These are phyloP conservation scores for Fragum sueziense DNA, from an alignment of 2,888 invertebrate species.

Conservation along the genomic window DNA sequence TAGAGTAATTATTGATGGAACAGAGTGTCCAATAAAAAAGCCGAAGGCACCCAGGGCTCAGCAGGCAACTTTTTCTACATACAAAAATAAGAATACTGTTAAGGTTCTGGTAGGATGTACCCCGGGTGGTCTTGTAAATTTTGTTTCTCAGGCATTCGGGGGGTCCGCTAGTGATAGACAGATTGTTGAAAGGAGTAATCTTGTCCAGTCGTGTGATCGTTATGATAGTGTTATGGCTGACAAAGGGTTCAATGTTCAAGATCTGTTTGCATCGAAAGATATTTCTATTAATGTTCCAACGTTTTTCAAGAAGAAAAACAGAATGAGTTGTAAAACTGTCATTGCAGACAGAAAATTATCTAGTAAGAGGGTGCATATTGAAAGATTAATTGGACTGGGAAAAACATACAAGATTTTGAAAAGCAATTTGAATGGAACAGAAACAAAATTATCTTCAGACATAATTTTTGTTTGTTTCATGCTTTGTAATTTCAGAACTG, in stretches of 20 bases:
- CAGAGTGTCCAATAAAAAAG: constrained; percentile 59
- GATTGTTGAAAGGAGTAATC: constrained; percentile 52
- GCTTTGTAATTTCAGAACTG: constrained; percentile 54
- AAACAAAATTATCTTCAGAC: constrained; percentile 49
- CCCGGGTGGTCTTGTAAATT: constrained; percentile 54
- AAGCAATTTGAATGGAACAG: constrained; percentile 39
- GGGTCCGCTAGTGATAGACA: constrained; percentile 63
- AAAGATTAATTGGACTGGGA: constrained; percentile 53
- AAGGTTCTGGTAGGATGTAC: constrained; percentile 55
- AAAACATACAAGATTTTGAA: constrained; percentile 51
- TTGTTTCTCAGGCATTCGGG: constrained; percentile 48
- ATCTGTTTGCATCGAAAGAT: constrained; percentile 49
- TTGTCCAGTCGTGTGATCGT: constrained; percentile 44
- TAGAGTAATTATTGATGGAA: constrained; percentile 65
- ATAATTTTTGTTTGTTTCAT: constrained; percentile 53
- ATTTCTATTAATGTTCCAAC: constrained; percentile 60
- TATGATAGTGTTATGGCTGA: constrained; percentile 56
- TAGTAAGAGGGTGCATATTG: too few species aligned
- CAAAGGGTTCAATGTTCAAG: too few species aligned
- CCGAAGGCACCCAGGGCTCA: constrained; percentile 49
- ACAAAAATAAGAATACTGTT: constrained; percentile 54
- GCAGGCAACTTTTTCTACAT: constrained; percentile 55
- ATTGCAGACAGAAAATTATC: constrained; percentile 57
- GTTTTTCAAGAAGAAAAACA: too few species aligned
- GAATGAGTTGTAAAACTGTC: constrained; percentile 43